Evolutionary conservation across 2,888 invertebrate genomes (phyloP).

Genomic region (Phanerotoma sp.): DNA sequence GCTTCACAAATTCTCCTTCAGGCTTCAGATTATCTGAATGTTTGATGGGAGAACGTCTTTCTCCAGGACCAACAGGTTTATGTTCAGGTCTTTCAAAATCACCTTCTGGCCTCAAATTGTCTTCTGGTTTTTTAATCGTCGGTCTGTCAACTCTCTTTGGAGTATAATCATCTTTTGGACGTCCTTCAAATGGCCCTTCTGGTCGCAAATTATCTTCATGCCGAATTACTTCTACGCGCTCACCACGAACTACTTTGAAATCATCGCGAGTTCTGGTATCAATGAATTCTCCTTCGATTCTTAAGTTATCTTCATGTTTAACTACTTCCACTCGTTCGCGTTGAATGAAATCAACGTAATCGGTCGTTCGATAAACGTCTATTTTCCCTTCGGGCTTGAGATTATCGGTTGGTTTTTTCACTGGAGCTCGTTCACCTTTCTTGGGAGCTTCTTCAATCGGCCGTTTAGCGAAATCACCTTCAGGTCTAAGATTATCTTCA

Average conservation of each 20-base stretch:
- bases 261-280: constrained; percentile 61
- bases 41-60: no score
- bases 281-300: constrained; percentile 66
- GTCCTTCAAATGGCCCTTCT: constrained; percentile 62
- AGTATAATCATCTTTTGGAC: constrained; percentile 15
- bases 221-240: constrained; percentile 49
- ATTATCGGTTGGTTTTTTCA: constrained; percentile 56
- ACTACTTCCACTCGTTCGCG: constrained; percentile 58
- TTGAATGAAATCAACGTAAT: constrained; percentile 59
- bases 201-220: constrained; percentile 67
- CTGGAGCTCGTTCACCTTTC: constrained; percentile 48
- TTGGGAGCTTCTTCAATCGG: constrained; percentile 54
- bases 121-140: no score
- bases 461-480: constrained; percentile 56
- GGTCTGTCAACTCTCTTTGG: no score
- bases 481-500: constrained; percentile 63
- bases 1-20: no score
- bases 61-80: no score
- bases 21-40: no score
- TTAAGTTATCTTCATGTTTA: constrained; percentile 60
- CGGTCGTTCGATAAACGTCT: no score
- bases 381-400: constrained; percentile 63
- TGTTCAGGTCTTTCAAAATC: no score
- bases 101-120: no score
- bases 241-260: constrained; percentile 60